A percentile compares a stretch with the other conserved stretches of the same genome.
phyloP scores from a whole-genome alignment of 1,140 invertebrate genomes.

The Euglossa dilemma region DNA sequence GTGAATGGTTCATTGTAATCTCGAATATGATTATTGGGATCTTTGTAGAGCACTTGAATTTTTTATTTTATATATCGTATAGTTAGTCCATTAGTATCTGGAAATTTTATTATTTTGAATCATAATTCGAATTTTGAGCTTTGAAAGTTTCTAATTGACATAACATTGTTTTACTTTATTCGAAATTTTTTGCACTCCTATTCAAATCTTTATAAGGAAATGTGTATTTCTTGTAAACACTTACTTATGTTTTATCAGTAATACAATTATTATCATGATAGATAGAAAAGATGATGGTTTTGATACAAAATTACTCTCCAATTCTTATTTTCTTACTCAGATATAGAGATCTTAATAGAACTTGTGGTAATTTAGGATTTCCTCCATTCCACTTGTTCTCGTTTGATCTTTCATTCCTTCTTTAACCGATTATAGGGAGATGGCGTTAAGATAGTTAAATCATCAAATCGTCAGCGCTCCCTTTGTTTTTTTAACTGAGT shows the following conservation, averaged over 20 bases:
- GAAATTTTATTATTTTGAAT: no score
- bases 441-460: background rate
- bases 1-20: background rate
- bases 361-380: background rate
- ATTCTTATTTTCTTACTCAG: background rate
- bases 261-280: background rate
- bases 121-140: no score
- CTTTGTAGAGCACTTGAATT: background rate
- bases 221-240: background rate
- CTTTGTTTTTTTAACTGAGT: conserved; percentile 1
- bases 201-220: no score
- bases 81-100: no score
- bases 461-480: background rate
- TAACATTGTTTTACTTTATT: no score
- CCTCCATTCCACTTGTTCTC: background rate
- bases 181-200: no score
- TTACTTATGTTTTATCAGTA: background rate
- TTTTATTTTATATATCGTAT: no score
- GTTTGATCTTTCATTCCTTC: background rate
- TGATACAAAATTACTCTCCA: background rate
- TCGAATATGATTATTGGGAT: no score
- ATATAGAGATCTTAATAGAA: background rate
- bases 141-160: no score
- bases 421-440: background rate
- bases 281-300: background rate